Conservation (phyloP, 2,888 invertebrate genomes). For the Orchestes rusci region DNA sequence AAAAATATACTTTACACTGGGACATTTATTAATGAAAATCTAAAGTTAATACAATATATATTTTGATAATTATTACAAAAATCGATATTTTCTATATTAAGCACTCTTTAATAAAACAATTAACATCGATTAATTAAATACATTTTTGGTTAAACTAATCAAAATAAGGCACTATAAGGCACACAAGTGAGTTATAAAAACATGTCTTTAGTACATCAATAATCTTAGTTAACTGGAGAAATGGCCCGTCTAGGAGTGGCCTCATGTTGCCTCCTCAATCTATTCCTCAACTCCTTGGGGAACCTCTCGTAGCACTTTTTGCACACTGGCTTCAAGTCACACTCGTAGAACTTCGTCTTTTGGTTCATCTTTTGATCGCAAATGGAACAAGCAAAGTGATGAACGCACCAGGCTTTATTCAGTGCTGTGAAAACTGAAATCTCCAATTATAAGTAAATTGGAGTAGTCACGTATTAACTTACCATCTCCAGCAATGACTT, state of each 20-base stretch:
- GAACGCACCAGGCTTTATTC: conserved; percentile 99
- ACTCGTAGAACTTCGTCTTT: conserved; percentile 98
- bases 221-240: conserved; percentile 24
- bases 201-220: background rate
- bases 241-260: conserved; percentile 40
- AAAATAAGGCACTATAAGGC: conserved; percentile 9
- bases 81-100: no score
- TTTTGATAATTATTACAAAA: no score
- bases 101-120: no score
- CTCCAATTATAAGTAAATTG: background rate
- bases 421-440: conserved; percentile 87
- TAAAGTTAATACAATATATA: no score
- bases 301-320: conserved; percentile 98
- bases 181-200: no score
- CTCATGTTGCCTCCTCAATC: conserved; percentile 84
- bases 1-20: no score
- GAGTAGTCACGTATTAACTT: conserved; percentile 36
- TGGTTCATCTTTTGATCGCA: conserved; percentile 95
- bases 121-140: background rate
- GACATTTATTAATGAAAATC: no score
- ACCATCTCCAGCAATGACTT: conserved; percentile 97
- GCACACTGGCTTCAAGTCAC: conserved; percentile 96
- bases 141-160: background rate
- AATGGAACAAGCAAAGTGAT: conserved; percentile 96
- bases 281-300: conserved; percentile 86